Conservation (phyloP, 2,113 vertebrate genomes). For the Fukomys damarensis region DNA sequence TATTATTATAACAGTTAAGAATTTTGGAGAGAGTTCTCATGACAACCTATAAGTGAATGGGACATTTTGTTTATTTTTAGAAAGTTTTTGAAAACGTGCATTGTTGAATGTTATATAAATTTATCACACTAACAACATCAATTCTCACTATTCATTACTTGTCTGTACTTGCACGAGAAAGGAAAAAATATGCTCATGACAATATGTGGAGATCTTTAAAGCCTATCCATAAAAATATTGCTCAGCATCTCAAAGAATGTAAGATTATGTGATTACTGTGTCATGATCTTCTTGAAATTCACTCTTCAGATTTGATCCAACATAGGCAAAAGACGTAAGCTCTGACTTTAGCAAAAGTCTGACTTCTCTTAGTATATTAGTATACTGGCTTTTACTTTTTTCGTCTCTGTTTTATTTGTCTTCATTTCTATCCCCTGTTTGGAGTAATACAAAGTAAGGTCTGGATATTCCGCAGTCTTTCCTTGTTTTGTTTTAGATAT, state of each 20-base stretch:
- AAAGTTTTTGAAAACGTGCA: neutral
- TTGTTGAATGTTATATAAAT: neutral
- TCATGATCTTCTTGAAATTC: neutral
- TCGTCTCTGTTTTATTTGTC: neutral
- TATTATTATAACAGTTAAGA: neutral
- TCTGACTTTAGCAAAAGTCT: neutral
- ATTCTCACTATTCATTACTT: neutral
- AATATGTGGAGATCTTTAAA: neutral
- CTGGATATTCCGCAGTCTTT: neutral
- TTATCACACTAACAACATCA: neutral
- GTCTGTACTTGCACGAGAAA: neutral
- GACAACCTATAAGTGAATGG: neutral
- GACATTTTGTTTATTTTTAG: neutral
- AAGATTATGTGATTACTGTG: neutral
- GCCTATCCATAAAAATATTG: neutral
- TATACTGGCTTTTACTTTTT: neutral
- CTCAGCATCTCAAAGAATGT: neutral
- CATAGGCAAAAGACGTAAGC: neutral
- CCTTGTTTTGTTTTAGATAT: neutral
- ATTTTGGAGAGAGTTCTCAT: neutral
- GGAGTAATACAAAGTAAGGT: neutral
- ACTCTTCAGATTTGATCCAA: neutral
- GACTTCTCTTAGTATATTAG: neutral
- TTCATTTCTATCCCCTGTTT: neutral
- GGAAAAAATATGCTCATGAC: neutral